A percentile compares a stretch with the other conserved stretches of the same genome.
Evolutionary conservation across 2,797 vertebrate genomes (phyloP).

Genomic region (Pagetopsis macropterus): DNA sequence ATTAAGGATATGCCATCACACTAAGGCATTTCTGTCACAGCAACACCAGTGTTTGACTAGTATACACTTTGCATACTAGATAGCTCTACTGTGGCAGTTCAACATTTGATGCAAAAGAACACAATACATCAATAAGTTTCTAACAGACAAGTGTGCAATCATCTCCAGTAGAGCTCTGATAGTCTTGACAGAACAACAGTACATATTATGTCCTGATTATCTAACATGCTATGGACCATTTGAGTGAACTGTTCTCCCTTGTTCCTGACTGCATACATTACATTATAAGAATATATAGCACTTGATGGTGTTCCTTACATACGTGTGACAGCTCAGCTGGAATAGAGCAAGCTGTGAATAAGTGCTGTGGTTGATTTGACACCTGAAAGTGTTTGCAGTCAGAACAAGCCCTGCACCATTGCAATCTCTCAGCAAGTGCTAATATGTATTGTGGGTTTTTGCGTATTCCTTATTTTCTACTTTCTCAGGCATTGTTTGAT

Average conservation of each 20-base stretch:
- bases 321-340: conserved; percentile 16
- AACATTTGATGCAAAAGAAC: background rate
- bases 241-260: background rate
- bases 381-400: background rate
- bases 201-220: background rate
- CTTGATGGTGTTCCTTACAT: background rate
- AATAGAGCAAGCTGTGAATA: conserved; percentile 22
- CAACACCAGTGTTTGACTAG: background rate
- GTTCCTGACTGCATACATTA: conserved; percentile 4
- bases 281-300: conserved; percentile 11
- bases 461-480: too few species aligned
- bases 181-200: background rate
- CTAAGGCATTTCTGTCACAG: background rate
- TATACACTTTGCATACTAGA: background rate
- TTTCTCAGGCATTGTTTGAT: too few species aligned
- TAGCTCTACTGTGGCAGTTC: background rate
- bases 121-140: background rate
- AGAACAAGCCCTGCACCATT: conserved; percentile 1
- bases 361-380: conserved; percentile 1
- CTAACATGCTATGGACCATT: background rate
- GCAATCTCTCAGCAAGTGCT: background rate
- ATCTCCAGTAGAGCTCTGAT: background rate
- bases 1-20: too few species aligned
- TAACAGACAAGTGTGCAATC: background rate
- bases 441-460: background rate